A percentile compares a stretch with the other conserved stretches of the same genome.
phyloP scores from a whole-genome alignment of 2,888 invertebrate genomes.

The Apoderus coryli region DNA sequence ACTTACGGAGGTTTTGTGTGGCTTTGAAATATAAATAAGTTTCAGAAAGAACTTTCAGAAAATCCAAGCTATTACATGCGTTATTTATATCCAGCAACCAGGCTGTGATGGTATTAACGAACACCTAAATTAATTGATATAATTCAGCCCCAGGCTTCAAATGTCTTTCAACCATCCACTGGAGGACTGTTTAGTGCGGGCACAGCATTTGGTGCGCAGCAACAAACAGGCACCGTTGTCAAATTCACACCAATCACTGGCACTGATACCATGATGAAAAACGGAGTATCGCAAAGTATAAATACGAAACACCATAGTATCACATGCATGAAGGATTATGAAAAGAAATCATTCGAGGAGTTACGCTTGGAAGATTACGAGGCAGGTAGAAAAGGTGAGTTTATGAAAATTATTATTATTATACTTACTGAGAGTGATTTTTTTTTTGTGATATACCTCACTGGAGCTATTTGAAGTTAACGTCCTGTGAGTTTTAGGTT shows the following conservation, averaged over 20 bases:
- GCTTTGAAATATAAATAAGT: too few relatives aligned
- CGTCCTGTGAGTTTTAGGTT: too few relatives aligned
- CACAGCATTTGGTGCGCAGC: constrained; percentile 26
- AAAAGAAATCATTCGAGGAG: constrained; percentile 87
- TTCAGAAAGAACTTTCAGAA: too few relatives aligned
- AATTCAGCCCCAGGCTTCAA: constrained; percentile 26
- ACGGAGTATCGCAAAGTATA: constrained; percentile 70
- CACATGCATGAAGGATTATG: constrained; percentile 98
- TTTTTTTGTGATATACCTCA: too few relatives aligned
- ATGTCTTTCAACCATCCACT: constrained; percentile 24
- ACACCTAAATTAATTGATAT: too few relatives aligned
- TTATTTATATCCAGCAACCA: too few relatives aligned
- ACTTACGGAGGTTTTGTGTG: too few relatives aligned
- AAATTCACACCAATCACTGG: constrained; percentile 82
- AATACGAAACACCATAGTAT: constrained; percentile 93
- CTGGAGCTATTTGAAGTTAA: too few relatives aligned
- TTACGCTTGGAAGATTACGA: constrained; percentile 85
- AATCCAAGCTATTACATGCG: too few relatives aligned
- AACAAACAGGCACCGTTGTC: constrained; percentile 51
- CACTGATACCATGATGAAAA: constrained; percentile 83
- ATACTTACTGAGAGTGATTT: too few relatives aligned
- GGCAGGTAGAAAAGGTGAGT: constrained; percentile 81
- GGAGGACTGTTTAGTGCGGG: constrained; percentile 35
- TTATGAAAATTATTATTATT: too few relatives aligned
- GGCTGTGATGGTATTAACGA: too few relatives aligned